These are phyloP conservation scores for Xyrichtys novacula DNA, from an alignment of 2,797 vertebrate genomes.

Conservation along the genomic window DNA sequence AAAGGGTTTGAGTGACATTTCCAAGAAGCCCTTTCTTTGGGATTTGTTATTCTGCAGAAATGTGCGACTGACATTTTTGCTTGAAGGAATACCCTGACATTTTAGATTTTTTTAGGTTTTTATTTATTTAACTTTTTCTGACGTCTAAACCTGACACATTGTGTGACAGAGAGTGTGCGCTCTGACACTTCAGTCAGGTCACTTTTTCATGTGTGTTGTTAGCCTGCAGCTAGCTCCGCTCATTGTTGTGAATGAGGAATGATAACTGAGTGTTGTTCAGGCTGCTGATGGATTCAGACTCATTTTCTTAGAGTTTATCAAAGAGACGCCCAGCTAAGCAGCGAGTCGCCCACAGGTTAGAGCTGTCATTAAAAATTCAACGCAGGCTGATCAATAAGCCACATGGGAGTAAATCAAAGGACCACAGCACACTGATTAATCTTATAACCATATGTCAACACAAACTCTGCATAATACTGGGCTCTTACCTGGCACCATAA, in stretches of 20 bases:
- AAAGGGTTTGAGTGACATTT: slow-evolving; percentile 47
- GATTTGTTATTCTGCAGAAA: slow-evolving; percentile 37
- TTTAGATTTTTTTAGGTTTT: slow-evolving; percentile 18
- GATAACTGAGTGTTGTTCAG: slow-evolving; percentile 3
- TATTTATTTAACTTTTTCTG: neutral
- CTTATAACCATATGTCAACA: neutral
- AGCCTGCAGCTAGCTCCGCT: slow-evolving; percentile 24
- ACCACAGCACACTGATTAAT: slow-evolving; percentile 11
- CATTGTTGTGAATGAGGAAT: slow-evolving; percentile 21
- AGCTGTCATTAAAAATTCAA: slow-evolving; percentile 18
- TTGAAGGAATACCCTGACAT: slow-evolving; percentile 39
- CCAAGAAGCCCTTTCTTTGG: slow-evolving; percentile 28
- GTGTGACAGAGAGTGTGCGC: slow-evolving; percentile 1
- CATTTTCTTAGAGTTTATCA: neutral
- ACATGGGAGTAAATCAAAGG: slow-evolving; percentile 7
- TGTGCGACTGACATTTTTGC: slow-evolving; percentile 31
- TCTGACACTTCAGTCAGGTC: slow-evolving; percentile 7
- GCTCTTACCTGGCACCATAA: no score
- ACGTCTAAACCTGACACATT: neutral
- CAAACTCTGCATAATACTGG: neutral
- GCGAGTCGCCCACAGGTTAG: neutral
- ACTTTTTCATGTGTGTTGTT: neutral
- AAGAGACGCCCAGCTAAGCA: slow-evolving; percentile 1
- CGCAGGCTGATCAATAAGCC: slow-evolving; percentile 13
- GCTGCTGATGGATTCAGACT: neutral